These are phyloP conservation scores for Platycheirus rosarum DNA, from an alignment of 2,888 invertebrate genomes.

Conservation along the genomic window DNA sequence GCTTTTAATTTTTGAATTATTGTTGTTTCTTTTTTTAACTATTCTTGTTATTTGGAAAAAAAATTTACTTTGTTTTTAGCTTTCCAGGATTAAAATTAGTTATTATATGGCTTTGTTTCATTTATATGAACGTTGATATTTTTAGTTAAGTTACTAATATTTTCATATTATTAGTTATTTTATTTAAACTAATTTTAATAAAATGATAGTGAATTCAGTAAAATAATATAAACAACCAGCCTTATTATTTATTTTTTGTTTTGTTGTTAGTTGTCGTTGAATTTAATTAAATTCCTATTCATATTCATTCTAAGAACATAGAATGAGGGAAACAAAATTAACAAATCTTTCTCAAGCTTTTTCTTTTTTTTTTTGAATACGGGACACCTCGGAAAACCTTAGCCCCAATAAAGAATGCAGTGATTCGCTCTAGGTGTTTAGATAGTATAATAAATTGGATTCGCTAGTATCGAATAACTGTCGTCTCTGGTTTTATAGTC, in stretches of 20 bases:
- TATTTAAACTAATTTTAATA: conserved; percentile 60
- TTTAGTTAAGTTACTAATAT: conserved; percentile 55
- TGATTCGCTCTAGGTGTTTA: too few relatives aligned
- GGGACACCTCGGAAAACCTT: too few relatives aligned
- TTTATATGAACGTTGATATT: conserved; percentile 42
- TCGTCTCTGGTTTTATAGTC: too few relatives aligned
- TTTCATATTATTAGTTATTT: conserved; percentile 60
- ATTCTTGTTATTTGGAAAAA: conserved; percentile 54
- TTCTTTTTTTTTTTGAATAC: too few relatives aligned
- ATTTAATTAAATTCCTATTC: too few relatives aligned
- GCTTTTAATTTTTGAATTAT: neutral
- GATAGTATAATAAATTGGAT: too few relatives aligned
- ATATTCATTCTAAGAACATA: too few relatives aligned
- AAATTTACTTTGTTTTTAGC: conserved; percentile 40
- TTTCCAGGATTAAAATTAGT: conserved; percentile 34
- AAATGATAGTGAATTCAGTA: conserved; percentile 66
- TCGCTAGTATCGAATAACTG: too few relatives aligned
- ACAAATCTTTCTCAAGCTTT: too few relatives aligned
- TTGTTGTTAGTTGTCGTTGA: conserved; percentile 27
- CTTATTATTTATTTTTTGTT: conserved; percentile 34
- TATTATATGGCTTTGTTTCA: conserved; percentile 60
- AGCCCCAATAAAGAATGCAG: too few relatives aligned
- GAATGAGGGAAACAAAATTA: too few relatives aligned
- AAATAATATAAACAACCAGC: conserved; percentile 27
- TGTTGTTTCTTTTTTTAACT: conserved; percentile 32